Conservation (phyloP, 2,113 vertebrate species). For the Mus musculus region DNA sequence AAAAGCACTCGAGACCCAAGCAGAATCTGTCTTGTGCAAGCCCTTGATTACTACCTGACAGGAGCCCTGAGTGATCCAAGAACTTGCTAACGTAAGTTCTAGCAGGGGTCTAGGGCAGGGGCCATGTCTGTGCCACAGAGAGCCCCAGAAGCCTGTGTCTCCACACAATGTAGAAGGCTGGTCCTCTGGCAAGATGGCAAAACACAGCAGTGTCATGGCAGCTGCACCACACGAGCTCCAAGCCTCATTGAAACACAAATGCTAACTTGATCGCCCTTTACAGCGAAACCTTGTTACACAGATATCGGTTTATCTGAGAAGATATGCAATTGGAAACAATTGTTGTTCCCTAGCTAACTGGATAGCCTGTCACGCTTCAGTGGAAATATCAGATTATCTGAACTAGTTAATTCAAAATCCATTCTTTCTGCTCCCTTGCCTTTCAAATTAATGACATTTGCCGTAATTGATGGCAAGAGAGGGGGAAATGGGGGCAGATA, state of each 20-base stretch:
- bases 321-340: constrained; percentile 37
- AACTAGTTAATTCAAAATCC: constrained; percentile 78
- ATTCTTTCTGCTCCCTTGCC: constrained; percentile 71
- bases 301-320: constrained; percentile 52
- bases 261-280: neutral
- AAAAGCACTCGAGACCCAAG: neutral
- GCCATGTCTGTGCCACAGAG: neutral
- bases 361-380: constrained; percentile 56
- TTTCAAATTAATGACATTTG: constrained; percentile 67
- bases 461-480: constrained; percentile 31
- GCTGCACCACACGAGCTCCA: neutral
- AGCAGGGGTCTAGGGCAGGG: neutral
- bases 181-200: neutral
- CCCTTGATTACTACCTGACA: neutral
- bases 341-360: constrained; percentile 45
- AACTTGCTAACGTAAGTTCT: neutral
- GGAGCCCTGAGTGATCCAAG: neutral
- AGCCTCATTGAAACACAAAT: neutral
- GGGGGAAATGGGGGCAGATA: neutral
- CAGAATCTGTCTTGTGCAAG: neutral
- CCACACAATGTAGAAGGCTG: neutral
- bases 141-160: neutral
- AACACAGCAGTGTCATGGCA: neutral
- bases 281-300: constrained; percentile 42
- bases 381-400: constrained; percentile 70